A percentile compares a stretch with the other conserved stretches of the same genome.
These are phyloP conservation scores for Lycia hirtaria DNA, from an alignment of 2,888 invertebrate species.

Conservation along the genomic window DNA sequence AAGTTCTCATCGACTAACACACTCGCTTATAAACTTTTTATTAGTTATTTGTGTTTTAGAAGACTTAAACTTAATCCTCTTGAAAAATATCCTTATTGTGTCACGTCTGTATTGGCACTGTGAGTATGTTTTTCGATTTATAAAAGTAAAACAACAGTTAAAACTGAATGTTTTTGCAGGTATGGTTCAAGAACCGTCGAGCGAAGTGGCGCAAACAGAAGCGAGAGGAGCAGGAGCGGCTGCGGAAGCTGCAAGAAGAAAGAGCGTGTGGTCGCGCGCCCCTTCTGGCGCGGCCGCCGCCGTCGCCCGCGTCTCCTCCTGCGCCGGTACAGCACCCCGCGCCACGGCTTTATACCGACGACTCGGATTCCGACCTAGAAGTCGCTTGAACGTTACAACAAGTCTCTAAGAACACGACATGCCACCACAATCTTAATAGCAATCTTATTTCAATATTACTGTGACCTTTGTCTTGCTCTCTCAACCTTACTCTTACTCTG, in stretches of 20 bases:
- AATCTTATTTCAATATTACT: too few relatives aligned
- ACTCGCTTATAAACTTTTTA: too few relatives aligned
- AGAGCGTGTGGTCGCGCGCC: constrained; percentile 80
- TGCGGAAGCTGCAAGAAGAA: constrained; percentile 93
- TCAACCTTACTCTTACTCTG: too few relatives aligned
- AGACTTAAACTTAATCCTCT: too few relatives aligned
- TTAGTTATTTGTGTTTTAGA: too few relatives aligned
- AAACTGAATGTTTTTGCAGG: constrained; percentile 85
- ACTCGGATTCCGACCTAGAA: constrained; percentile 92
- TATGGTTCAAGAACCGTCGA: constrained; percentile 98
- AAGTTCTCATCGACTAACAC: too few relatives aligned
- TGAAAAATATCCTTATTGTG: too few relatives aligned
- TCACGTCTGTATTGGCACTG: too few relatives aligned
- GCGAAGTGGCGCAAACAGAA: constrained; percentile 99
- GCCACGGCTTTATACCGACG: constrained; percentile 85
- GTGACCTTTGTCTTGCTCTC: too few relatives aligned
- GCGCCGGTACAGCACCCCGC: constrained; percentile 66
- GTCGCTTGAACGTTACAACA: constrained; percentile 87
- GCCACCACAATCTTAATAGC: not conserved
- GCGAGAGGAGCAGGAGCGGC: constrained; percentile 93
- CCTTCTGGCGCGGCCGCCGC: constrained; percentile 58
- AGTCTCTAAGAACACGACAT: not conserved
- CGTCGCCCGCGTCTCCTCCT: constrained; percentile 52
- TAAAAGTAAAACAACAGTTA: not conserved
- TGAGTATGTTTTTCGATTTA: too few relatives aligned